Base-by-base conservation (phyloP, 2,797 vertebrate genomes). In the Sebastes vulpes region DNA sequence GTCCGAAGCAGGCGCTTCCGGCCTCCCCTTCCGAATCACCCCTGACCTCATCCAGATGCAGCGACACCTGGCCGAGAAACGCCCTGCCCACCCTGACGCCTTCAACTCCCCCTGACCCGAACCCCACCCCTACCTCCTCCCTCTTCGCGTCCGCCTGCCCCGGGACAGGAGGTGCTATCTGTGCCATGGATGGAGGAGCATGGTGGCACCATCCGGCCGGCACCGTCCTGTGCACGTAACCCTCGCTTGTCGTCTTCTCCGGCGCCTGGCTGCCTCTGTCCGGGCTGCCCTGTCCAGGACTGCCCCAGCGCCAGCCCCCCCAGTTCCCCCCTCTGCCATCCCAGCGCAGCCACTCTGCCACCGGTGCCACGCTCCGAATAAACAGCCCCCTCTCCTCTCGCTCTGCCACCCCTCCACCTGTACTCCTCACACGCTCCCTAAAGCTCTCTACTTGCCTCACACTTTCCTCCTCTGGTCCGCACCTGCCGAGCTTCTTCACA, bases 1-100 rank as follows among this genome's bases (percentile, higher is more conserved):
- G 95, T n/a, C 97, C 95, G 3, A 98, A 99, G 88, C 98, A 99
- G 71, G 97, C 84, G 0, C 94, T 89, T 59, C 93, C 85, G 0
- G 81, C 93, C 11, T 94, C 79, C 67, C 71, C 93, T 38, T 96
- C 96, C 0, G 91, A 82, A 84, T 98, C 97, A 18, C 87, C 91
- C 73, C 73, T 82, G 83, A 95, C 82, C 20, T 90, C 92, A 29
- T 93, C 94, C 63, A 92, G 89, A 50, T 70, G 89, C 9, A 90
- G 79, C 0, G 92, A 92, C 65, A 93, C 83, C 75, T 84, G 65
- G 50, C 77, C 83, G 28, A 95, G 81, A 48, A 94, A 87, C 0
- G 78, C 79, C 7, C 82, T 64, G 56, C 88, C 90, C 95, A 96
- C 96, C 83, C 85, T 66, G 1, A 69, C 56, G 1, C 82, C 84